A percentile compares a stretch with the other conserved stretches of the same genome.
phyloP scores from a whole-genome alignment of 1,140 invertebrate species.

The Apis florea region DNA sequence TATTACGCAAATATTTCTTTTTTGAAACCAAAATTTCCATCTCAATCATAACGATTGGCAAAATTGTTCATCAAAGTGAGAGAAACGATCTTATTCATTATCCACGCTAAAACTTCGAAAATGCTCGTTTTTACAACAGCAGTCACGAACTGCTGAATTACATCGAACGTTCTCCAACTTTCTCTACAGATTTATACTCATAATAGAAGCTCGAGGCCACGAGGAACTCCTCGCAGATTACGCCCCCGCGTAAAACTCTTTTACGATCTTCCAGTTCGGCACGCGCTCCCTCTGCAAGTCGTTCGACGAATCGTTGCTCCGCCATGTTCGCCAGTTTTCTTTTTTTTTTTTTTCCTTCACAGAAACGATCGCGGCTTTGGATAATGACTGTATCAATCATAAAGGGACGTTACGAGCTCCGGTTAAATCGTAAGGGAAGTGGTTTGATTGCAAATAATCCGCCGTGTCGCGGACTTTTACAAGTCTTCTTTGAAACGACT shows the following conservation, averaged over 20 bases:
- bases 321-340: no score
- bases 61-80: background rate
- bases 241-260: conserved; percentile 53
- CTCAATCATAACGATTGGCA: background rate
- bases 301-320: conserved; percentile 14
- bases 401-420: conserved; percentile 29
- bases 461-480: background rate
- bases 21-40: no score
- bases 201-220: conserved; percentile 43
- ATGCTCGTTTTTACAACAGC: background rate
- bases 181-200: background rate
- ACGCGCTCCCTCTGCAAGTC: conserved; percentile 21
- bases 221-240: conserved; percentile 54
- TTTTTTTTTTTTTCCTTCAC: background rate
- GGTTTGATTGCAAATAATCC: conserved; percentile 34
- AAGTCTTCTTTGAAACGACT: background rate
- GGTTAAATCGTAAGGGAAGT: background rate
- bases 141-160: background rate
- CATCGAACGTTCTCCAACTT: background rate
- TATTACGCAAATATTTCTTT: no score
- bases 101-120: background rate
- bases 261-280: conserved; percentile 45
- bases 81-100: background rate
- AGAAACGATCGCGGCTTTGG: conserved; percentile 4
- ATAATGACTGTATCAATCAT: conserved; percentile 45